phyloP scores from a whole-genome alignment of 2,113 vertebrate genomes.

The Oryzias woworae region DNA sequence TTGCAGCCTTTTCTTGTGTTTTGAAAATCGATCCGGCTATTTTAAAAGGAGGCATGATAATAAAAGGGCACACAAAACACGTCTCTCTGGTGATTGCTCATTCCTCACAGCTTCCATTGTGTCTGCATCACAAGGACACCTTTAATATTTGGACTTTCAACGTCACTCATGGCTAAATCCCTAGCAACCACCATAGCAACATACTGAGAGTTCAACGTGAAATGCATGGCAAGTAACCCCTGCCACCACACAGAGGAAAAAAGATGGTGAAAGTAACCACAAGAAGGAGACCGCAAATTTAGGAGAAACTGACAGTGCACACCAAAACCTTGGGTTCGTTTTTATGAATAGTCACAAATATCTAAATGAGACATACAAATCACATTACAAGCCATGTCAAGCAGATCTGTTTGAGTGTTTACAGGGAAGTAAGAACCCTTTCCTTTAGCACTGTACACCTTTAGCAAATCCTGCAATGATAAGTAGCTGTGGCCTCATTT shows the following conservation, averaged over 20 bases:
- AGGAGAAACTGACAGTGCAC: conserved; percentile 27
- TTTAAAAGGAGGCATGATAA: conserved; percentile 64
- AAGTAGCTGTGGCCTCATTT: too few relatives aligned
- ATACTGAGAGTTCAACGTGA: conserved; percentile 77
- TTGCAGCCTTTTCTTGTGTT: conserved; percentile 37
- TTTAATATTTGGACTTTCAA: conserved; percentile 82
- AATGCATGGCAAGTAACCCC: conserved; percentile 77
- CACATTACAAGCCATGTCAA: conserved; percentile 11
- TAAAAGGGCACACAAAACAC: conserved; percentile 51
- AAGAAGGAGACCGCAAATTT: conserved; percentile 46
- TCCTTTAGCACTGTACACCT: neutral
- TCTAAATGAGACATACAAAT: conserved; percentile 11
- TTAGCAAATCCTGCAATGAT: too few relatives aligned
- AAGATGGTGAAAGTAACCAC: conserved; percentile 15
- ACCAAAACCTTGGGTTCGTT: conserved; percentile 18
- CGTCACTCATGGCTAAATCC: conserved; percentile 80
- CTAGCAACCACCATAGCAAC: conserved; percentile 85
- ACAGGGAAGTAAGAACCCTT: conserved; percentile 3
- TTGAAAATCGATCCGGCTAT: conserved; percentile 64
- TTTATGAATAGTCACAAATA: conserved; percentile 37
- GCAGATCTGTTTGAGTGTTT: neutral
- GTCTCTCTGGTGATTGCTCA: conserved; percentile 63
- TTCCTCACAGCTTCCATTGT: conserved; percentile 67
- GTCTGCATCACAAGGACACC: conserved; percentile 78
- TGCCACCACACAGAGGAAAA: conserved; percentile 57